phyloP scores from a whole-genome alignment of 2,797 vertebrate species.

The Myotis myotis region DNA sequence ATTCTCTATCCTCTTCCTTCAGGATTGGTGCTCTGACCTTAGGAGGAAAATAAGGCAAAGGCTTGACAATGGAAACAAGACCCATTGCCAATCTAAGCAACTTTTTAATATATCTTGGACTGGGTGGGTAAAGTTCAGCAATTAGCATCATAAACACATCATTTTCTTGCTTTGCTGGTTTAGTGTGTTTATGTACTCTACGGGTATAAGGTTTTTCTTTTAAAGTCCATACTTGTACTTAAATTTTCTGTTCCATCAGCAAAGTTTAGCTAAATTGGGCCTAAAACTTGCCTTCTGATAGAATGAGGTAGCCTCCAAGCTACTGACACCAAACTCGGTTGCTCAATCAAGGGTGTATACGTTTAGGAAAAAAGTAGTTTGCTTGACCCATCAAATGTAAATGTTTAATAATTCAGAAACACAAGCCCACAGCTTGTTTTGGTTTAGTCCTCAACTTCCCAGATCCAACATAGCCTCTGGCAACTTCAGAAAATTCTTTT shows the following conservation, averaged over 20 bases:
- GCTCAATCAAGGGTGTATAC: not conserved
- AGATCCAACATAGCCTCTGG: not conserved
- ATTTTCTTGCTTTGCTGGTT: conserved; percentile 50
- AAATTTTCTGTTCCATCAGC: conserved; percentile 36
- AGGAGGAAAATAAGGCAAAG: not conserved
- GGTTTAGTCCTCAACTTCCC: not conserved
- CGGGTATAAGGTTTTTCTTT: not conserved
- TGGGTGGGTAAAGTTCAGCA: not conserved
- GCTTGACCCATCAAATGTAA: conserved; percentile 44
- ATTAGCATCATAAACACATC: conserved; percentile 45
- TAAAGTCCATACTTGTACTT: conserved; percentile 23
- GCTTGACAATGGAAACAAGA: conserved; percentile 15
- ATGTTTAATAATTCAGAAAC: conserved; percentile 59
- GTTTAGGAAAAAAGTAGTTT: not conserved
- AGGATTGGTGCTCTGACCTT: not conserved
- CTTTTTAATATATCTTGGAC: conserved; percentile 14
- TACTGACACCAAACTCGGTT: not conserved
- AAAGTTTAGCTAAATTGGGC: conserved; percentile 28
- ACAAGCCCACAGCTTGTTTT: conserved; percentile 41
- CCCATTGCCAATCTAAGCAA: conserved; percentile 26
- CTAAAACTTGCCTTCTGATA: conserved; percentile 42
- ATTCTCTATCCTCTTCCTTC: not conserved
- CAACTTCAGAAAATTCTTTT: not conserved
- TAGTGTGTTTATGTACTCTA: conserved; percentile 47
- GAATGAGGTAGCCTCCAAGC: not conserved